Conservation (phyloP, 2,888 invertebrate genomes). For the Spisula subtruncata region DNA sequence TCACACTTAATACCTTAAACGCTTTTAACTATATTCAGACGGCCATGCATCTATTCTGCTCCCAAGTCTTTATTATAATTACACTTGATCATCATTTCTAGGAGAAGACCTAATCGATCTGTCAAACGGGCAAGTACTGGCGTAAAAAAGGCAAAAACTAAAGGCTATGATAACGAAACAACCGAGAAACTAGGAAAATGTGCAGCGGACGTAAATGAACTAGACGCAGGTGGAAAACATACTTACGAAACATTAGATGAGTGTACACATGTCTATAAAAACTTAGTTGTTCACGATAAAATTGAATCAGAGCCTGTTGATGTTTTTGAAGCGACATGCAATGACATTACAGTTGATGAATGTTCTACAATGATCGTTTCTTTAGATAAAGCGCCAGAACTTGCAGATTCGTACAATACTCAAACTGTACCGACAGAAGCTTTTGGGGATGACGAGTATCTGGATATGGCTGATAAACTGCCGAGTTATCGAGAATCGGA, state of each 20-base stretch:
- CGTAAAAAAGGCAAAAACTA: neutral
- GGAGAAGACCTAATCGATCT: neutral
- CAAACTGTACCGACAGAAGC: neutral
- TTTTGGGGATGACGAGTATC: neutral
- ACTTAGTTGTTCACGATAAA: neutral
- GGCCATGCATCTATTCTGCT: too few species aligned
- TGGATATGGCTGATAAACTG: neutral
- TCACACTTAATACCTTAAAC: neutral
- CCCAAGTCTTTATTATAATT: too few species aligned
- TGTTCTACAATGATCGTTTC: neutral
- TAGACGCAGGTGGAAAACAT: neutral
- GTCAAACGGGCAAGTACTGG: neutral
- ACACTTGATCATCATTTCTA: neutral
- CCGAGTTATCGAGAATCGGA: neutral
- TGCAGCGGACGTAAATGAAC: neutral
- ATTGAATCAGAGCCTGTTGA: neutral
- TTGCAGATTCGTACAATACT: neutral
- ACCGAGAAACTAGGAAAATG: neutral
- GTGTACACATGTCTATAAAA: neutral
- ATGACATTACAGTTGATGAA: neutral
- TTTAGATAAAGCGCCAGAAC: neutral
- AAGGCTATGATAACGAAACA: neutral
- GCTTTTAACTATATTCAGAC: neutral
- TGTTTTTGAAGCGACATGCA: neutral
- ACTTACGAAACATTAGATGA: neutral